Evolutionary conservation across 1,140 invertebrate genomes (phyloP).

Genomic region (Zaprionus capensis): DNA sequence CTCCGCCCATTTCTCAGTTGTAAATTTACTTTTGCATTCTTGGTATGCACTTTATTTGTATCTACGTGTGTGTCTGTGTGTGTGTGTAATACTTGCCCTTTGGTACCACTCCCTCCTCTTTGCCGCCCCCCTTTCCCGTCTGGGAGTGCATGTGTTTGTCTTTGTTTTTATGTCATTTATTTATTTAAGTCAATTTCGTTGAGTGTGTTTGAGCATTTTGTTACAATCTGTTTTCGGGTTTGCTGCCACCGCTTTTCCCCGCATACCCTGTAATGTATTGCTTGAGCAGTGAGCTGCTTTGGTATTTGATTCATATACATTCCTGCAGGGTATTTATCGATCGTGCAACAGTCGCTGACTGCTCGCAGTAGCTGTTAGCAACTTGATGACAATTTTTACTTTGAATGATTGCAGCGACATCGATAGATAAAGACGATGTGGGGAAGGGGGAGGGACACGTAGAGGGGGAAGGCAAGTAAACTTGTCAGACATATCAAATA

Average conservation of each 20-base stretch:
- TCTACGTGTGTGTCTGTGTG: background rate
- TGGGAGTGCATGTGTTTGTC: conserved; percentile 66
- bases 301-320: background rate
- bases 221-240: conserved; percentile 71
- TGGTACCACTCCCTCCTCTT: conserved; percentile 6
- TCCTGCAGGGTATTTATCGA: conserved; percentile 14
- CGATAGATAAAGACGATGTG: too few relatives aligned
- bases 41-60: conserved; percentile 2
- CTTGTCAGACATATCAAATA: background rate
- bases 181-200: conserved; percentile 82
- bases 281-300: background rate
- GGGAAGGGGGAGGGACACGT: too few relatives aligned
- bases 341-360: background rate
- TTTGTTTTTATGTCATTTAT: conserved; percentile 81
- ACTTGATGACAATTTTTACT: conserved; percentile 75
- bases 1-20: conserved; percentile 33
- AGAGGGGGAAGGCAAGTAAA: background rate
- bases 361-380: conserved; percentile 12
- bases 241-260: conserved; percentile 23
- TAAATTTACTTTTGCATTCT: conserved; percentile 59
- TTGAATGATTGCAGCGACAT: conserved; percentile 64
- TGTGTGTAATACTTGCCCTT: conserved; percentile 28
- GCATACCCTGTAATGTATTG: background rate
- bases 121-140: background rate
- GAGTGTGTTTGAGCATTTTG: conserved; percentile 81